phyloP scores from a whole-genome alignment of 2,888 invertebrate genomes.

The Diaperis boleti region DNA sequence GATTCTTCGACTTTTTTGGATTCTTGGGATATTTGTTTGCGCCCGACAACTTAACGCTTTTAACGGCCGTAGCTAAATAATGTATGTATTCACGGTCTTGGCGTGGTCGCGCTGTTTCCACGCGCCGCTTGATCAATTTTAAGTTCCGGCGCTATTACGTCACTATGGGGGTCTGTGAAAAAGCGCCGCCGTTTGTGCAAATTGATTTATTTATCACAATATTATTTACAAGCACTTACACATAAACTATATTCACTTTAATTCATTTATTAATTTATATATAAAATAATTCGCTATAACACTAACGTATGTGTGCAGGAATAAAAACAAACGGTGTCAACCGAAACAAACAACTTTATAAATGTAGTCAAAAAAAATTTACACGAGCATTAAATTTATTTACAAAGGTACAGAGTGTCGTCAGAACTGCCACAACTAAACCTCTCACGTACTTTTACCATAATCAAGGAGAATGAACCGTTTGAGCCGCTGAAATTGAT shows the following conservation, averaged over 20 bases:
- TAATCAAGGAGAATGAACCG: conserved; percentile 14
- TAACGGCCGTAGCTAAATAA: too few relatives aligned
- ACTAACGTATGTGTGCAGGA: conserved; percentile 55
- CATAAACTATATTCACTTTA: conserved; percentile 61
- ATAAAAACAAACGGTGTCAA: conserved; percentile 50
- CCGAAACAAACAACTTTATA: conserved; percentile 47
- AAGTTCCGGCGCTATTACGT: conserved; percentile 12
- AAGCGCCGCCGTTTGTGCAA: conserved; percentile 58
- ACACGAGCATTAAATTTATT: conserved; percentile 43
- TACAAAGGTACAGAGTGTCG: conserved; percentile 36
- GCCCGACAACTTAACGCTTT: too few relatives aligned
- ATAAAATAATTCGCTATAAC: conserved; percentile 60
- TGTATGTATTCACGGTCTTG: conserved; percentile 3
- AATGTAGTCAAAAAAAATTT: conserved; percentile 52
- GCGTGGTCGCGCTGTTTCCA: conserved; percentile 22
- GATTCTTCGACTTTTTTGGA: not conserved
- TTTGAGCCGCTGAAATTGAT: conserved; percentile 37
- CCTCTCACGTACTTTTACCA: conserved; percentile 16
- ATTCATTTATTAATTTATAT: conserved; percentile 50
- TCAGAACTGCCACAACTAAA: conserved; percentile 30
- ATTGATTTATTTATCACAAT: conserved; percentile 67
- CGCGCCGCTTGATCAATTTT: conserved; percentile 37
- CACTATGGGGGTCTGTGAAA: not conserved
- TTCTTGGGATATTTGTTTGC: too few relatives aligned
- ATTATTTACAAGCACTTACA: conserved; percentile 67